Conservation (phyloP, 2,113 vertebrate genomes). For the Periophthalmus modestus region DNA sequence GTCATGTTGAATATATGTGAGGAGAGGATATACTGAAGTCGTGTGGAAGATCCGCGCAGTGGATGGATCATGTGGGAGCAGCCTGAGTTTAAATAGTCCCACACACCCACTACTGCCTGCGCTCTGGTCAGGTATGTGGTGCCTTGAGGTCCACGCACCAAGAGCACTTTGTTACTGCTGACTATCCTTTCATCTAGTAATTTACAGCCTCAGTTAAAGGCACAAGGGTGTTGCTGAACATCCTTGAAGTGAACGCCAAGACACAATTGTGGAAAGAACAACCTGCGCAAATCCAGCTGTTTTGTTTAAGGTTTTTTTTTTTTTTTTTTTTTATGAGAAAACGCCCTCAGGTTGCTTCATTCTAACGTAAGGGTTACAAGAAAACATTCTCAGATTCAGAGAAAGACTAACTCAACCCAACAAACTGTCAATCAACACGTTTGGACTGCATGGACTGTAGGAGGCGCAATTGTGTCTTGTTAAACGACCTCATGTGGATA, state of each 20-base stretch:
- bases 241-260: no score
- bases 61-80: background rate
- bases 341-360: background rate
- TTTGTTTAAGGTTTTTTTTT: no score
- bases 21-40: no score
- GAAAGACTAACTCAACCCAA: background rate
- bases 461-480: background rate
- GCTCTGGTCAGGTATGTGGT: slow-evolving; percentile 43
- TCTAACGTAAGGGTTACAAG: no score
- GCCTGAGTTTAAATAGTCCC: slow-evolving; percentile 44
- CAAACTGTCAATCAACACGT: background rate
- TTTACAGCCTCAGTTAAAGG: slow-evolving; percentile 9
- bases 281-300: no score
- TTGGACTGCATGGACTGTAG: background rate
- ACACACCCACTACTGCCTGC: slow-evolving; percentile 43
- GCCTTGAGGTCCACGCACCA: slow-evolving; percentile 39
- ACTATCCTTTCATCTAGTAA: slow-evolving; percentile 28
- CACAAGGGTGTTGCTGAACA: background rate
- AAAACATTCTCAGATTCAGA: background rate
- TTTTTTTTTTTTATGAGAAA: no score
- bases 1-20: slow-evolving; percentile 41
- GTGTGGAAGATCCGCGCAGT: background rate
- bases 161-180: slow-evolving; percentile 43
- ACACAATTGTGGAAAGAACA: no score
- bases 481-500: background rate